Conservation (phyloP, 2,888 invertebrate genomes). For the Cantharis flavilabris region DNA sequence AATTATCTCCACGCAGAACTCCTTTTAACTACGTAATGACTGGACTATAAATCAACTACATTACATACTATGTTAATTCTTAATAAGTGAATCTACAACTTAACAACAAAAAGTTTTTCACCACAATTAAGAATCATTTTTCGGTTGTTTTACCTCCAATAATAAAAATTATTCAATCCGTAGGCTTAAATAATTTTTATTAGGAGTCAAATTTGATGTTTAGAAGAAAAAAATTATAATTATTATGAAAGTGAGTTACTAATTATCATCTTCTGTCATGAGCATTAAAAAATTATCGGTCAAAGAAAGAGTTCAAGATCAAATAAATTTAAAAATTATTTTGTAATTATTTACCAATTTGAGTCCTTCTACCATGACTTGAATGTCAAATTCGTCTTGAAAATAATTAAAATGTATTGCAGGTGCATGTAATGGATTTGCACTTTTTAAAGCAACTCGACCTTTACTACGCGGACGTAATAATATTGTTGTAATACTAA, state of each 20-base stretch:
- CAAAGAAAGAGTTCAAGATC: constrained; percentile 3
- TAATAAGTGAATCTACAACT: too few relatives aligned
- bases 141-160: too few relatives aligned
- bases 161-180: too few relatives aligned
- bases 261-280: background rate
- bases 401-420: constrained; percentile 83
- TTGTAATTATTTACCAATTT: constrained; percentile 59
- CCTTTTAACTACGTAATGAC: too few relatives aligned
- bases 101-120: too few relatives aligned
- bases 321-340: background rate
- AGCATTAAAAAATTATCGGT: background rate
- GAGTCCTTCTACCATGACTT: constrained; percentile 74
- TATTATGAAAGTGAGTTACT: background rate
- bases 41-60: too few relatives aligned
- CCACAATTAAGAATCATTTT: too few relatives aligned
- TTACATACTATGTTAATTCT: too few relatives aligned
- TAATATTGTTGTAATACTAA: constrained; percentile 74
- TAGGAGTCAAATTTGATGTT: too few relatives aligned
- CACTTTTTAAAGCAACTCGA: constrained; percentile 69
- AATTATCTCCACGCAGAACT: too few relatives aligned
- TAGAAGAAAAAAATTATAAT: background rate
- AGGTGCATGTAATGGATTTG: constrained; percentile 77
- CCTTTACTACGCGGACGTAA: constrained; percentile 78
- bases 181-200: too few relatives aligned
- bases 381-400: constrained; percentile 71